Base-by-base conservation (phyloP, 2,113 vertebrate genomes). In the Sterrhoptilus dennistouni region DNA sequence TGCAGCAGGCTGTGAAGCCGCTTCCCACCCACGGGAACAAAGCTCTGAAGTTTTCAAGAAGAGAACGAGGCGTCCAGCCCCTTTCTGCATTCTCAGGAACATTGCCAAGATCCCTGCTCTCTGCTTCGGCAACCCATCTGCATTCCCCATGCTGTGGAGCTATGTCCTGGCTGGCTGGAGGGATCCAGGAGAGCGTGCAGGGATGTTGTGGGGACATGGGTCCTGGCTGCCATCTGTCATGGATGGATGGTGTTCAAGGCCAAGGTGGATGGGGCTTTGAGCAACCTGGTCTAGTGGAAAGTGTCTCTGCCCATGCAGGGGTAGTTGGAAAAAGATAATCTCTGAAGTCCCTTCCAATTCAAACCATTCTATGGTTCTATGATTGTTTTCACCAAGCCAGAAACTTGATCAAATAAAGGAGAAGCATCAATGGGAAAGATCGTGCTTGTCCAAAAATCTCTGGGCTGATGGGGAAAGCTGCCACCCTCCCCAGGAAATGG, bases 21-120 rank as follows among this genome's bases (percentile, higher is more conserved):
- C 80, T 83, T 77, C 60, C 89, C 95, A 2, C 96, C 93, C 89
- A 96, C 92, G 47, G 87, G 60, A 96, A 93, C 84, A 91, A 49
- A 93, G 93, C 91, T 87, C 92, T 83, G 60, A 87, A 96, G 95
- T 96, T 94, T 91, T 69, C 83, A 91, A 94, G 87, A 78, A 82
- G 44, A 78, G 93, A 96, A 95, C 47, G 11, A 93, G 83, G 81
- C 69, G 2, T 78, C 92, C 80, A 84, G 72, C 81, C 71, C 86
- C 86, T 80, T 95, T 94, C 68, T 69, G 66, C 59, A 59, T 16
- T 5, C 85, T 88, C 24, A 14, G 91, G 42, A 94, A 60, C 52
- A 13, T 14, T 89, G 92, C 95, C 95, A 96, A 87, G 72, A 91
- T 83, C 77, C 40, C 59, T 2, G 29, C 25, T 93, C 72, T 50